Conservation (phyloP, 2,113 vertebrate genomes). For the Cynopterus brachyotis region DNA sequence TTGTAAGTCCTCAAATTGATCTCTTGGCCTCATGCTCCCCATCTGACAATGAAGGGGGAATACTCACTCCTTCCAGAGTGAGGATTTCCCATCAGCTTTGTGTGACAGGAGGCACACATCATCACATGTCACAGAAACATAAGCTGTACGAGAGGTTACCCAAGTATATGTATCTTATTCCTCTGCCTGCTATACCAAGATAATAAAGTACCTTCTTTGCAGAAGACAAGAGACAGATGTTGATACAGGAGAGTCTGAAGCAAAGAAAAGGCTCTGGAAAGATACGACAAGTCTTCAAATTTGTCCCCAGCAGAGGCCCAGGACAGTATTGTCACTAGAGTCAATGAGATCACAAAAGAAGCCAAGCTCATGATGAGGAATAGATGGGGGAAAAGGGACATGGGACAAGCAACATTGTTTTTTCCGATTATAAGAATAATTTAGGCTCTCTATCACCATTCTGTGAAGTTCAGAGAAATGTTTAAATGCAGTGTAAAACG, state of each 20-base stretch:
- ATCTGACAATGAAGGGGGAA: not conserved
- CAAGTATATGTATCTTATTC: not conserved
- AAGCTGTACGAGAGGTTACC: not conserved
- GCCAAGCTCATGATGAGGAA: not conserved
- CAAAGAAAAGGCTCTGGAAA: not conserved
- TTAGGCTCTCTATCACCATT: not conserved
- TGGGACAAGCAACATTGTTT: not conserved
- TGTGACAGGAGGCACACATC: not conserved
- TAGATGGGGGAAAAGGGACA: rapidly evolving
- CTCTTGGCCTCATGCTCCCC: not conserved
- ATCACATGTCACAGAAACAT: not conserved
- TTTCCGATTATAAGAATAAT: not conserved
- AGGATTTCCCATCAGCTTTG: not conserved
- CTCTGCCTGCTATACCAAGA: not conserved
- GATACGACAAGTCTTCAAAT: not conserved
- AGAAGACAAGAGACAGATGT: not conserved
- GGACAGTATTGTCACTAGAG: rapidly evolving
- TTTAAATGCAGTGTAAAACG: not conserved
- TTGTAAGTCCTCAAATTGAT: not conserved
- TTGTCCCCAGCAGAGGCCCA: not conserved
- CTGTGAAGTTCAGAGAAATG: not conserved
- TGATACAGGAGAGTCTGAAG: not conserved
- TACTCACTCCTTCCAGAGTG: not conserved
- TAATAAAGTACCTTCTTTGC: not conserved
- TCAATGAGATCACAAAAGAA: not conserved